A percentile compares a stretch with the other conserved stretches of the same genome.
phyloP scores from a whole-genome alignment of 2,888 invertebrate genomes.

The Harmothoe impar region DNA sequence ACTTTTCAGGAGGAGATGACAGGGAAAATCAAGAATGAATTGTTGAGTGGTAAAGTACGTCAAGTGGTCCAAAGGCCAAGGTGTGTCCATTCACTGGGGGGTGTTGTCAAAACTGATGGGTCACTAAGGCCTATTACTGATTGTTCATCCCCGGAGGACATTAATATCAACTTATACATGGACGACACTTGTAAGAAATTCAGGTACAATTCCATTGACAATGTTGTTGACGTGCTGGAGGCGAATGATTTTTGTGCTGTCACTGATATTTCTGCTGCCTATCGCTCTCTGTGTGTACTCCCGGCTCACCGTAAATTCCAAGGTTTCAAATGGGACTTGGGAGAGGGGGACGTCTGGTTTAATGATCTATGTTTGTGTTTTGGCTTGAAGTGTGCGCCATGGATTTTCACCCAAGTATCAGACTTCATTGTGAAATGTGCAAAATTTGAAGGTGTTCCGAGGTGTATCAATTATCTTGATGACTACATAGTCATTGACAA shows the following conservation, averaged over 20 bases:
- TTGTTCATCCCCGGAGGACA: no score
- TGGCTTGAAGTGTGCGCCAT: conserved; percentile 4
- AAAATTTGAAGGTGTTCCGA: not conserved
- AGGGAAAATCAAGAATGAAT: no score
- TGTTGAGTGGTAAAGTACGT: no score
- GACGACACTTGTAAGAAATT: no score
- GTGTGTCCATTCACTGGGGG: no score
- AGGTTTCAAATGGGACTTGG: not conserved
- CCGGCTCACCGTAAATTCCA: not conserved
- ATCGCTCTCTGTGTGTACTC: not conserved
- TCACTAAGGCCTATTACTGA: no score
- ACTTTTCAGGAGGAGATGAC: no score
- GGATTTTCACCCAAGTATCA: conserved; percentile 3
- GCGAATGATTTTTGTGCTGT: not conserved
- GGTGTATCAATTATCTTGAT: not conserved
- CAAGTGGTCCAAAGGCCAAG: no score
- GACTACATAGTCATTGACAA: not conserved
- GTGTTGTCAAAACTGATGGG: no score
- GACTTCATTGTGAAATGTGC: not conserved
- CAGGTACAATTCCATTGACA: no score
- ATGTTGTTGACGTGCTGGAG: no score
- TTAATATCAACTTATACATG: no score
- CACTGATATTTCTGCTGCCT: not conserved
- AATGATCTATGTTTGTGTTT: not conserved
- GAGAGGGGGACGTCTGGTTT: not conserved